A percentile compares a stretch with the other conserved stretches of the same genome.
phyloP scores from a whole-genome alignment of 1,140 invertebrate genomes.

The Macrobrachium nipponense region DNA sequence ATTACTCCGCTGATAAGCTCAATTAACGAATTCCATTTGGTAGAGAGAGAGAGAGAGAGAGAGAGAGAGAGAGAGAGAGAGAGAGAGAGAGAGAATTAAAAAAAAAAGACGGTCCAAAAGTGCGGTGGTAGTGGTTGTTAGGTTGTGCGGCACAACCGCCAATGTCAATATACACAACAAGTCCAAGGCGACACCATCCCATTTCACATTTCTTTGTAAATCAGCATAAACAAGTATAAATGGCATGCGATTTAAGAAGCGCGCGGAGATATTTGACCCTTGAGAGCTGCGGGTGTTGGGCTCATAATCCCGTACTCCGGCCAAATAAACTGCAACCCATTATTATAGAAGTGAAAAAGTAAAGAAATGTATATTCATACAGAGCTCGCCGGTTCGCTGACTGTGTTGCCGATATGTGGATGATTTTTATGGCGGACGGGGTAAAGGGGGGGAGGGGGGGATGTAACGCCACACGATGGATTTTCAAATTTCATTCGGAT shows the following conservation, averaged over 20 bases:
- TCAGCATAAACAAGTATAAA: slow-evolving; percentile 61
- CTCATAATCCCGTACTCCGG: slow-evolving; percentile 22
- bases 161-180: slow-evolving; percentile 7
- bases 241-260: slow-evolving; percentile 45
- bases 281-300: slow-evolving; percentile 13
- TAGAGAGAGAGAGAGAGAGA: too few species aligned
- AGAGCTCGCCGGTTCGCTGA: slow-evolving; percentile 5
- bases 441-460: background rate
- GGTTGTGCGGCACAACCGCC: background rate
- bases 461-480: background rate
- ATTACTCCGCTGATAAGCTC: too few species aligned
- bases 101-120: background rate
- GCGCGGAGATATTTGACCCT: slow-evolving; percentile 25
- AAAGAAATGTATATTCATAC: slow-evolving; percentile 57
- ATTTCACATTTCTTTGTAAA: slow-evolving; percentile 60
- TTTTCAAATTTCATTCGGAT: slow-evolving; percentile 17
- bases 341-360: slow-evolving; percentile 56
- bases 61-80: background rate
- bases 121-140: slow-evolving; percentile 1
- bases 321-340: slow-evolving; percentile 43
- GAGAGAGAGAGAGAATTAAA: background rate
- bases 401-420: slow-evolving; percentile 32
- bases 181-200: slow-evolving; percentile 39
- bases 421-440: slow-evolving; percentile 11
- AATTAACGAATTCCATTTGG: too few species aligned